Evolutionary conservation across 2,888 invertebrate genomes (phyloP), one percentile per base, ranked within the genome.

Genomic region (Thymelicus sylvestris): DNA sequence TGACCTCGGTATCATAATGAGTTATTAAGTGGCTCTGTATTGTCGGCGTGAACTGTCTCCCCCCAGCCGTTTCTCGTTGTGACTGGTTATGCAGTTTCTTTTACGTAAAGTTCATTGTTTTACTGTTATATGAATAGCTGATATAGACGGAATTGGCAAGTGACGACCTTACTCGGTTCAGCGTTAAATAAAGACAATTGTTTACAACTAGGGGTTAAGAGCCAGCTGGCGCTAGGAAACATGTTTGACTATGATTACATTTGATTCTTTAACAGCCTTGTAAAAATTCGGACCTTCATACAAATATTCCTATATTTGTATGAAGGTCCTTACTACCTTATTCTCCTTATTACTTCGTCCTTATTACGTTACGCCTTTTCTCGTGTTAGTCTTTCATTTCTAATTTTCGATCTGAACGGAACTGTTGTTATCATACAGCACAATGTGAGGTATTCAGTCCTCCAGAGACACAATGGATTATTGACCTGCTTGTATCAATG

Each of bases 101-200:
- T 78, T 78, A 75, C 75, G 74, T 78, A 74, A 79, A 76, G 78
- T 77, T 79, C 81, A 86, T 87, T 85, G 84, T 86, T 82, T 75
- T 74, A 72, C 74, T 75, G 67, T 66, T 74, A 73, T 74, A 77
- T 77, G 77, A 77, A 79, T 77, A 76, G 75, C 77, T 74, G 77
- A 76, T 77, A 44, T 44, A 66, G 77, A 81, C 80, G 72, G 77
- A 78, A 81, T 78, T 85, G 86, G 84, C 87, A 86, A 85, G 80
- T 79, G 78, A 79, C 83, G 86, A 86, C 87, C 87, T 87, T 88
- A 85, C 81, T 80, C 79, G 82, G 80, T 79, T 81, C 82, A 81
- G 81, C 76, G 75, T 74, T 64, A 76, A 77, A 88, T 87, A 90
- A 89, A 84, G 86, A 84, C 86, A 78, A 31, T 89, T 88, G 88